A percentile compares a stretch with the other conserved stretches of the same genome.
phyloP scores from a whole-genome alignment of 2,797 vertebrate species.

The Pangasius mekongensis region DNA sequence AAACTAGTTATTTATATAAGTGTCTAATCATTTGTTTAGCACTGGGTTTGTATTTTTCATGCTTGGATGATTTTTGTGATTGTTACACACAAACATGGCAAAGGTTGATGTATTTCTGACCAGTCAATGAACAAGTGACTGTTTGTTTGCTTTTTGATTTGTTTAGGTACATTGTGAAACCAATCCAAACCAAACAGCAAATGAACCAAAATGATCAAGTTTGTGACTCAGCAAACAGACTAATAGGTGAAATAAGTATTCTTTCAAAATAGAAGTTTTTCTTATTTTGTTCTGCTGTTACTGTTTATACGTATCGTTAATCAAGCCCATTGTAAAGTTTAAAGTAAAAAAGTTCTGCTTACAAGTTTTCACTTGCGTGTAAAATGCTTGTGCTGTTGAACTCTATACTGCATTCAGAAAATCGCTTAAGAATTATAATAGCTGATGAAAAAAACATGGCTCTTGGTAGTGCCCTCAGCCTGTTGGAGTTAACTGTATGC shows the following conservation, averaged over 20 bases:
- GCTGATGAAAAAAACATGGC: not conserved
- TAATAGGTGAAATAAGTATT: not conserved
- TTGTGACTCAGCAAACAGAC: not conserved
- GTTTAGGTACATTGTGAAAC: too few relatives aligned
- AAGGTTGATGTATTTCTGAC: not conserved
- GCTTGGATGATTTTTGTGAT: not conserved
- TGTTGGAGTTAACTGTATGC: not conserved
- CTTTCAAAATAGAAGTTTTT: not conserved
- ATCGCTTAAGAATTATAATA: not conserved
- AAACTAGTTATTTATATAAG: not conserved
- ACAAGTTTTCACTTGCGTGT: not conserved
- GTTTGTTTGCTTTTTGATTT: too few relatives aligned
- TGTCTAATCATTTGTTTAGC: not conserved
- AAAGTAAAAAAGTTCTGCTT: not conserved
- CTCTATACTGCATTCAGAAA: not conserved
- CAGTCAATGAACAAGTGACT: not conserved
- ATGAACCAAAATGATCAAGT: not conserved
- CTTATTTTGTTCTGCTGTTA: not conserved
- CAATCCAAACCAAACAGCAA: too few relatives aligned
- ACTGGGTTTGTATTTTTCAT: not conserved
- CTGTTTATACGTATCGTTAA: not conserved
- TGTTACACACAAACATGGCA: not conserved
- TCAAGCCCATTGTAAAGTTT: not conserved
- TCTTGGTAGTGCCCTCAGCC: constrained; percentile 2
- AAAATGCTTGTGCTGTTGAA: not conserved